Base-by-base conservation (phyloP, 2,797 vertebrate genomes). In the Gymnopithys bicolor region DNA sequence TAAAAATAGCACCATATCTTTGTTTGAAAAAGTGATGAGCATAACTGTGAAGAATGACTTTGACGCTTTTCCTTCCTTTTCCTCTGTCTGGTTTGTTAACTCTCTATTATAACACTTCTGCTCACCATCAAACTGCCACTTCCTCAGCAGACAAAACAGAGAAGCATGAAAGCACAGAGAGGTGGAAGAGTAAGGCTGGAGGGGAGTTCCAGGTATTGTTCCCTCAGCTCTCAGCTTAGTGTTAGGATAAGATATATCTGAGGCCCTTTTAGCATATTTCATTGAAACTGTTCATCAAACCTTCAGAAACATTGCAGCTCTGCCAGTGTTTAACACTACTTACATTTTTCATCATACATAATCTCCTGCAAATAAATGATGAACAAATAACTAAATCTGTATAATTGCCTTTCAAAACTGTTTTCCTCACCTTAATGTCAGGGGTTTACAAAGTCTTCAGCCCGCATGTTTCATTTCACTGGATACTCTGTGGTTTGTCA, bases 11-110 rank as follows among this genome's bases (percentile, higher is more conserved):
- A 39, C 39, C 2, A 1, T 68, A 78, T 90, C 64, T 70, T 82
- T 87, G 37, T 78, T 89, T 74, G 80, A 75, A 94, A 87, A 95
- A 87, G 18, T 41, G 78, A 94, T 92, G 87, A 92, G 33, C 25
- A 13, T 78, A 83, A 85, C 71, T 80, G 33, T 60, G 76, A 85
- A 71, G 49, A 94, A 89, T 46, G 13, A 74, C 60, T 89, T 76
- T 70, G 55, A 83, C 0, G 16, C 16, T 92, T 85, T 94, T 95
- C 91, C 89, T 95, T 94, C 93, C 79, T 90, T 41, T 71, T 86
- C 39, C 81, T 84, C n/a, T 33, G 37, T 60, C 56, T 84, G 28
- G 6, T 83, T 87, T 89, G 28, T 93, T 94, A 92, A 93, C 75
- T 68, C 64, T 71, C 22, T 32, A 32, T 10, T 43, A 39, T 35